phyloP scores from a whole-genome alignment of 2,113 vertebrate species.

The Benthochromis sp. region DNA sequence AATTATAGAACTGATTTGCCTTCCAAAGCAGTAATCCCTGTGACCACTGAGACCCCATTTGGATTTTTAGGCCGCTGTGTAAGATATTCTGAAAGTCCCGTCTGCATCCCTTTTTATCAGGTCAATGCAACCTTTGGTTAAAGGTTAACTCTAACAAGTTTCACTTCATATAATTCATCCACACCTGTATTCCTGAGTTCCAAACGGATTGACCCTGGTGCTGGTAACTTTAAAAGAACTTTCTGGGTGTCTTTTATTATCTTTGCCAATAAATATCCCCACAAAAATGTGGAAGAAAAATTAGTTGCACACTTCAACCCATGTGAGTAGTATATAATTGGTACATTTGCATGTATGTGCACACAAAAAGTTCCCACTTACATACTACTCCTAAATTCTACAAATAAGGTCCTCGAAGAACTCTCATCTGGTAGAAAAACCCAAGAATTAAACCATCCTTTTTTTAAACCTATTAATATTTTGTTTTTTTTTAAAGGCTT shows the following conservation, averaged over 20 bases:
- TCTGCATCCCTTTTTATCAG: background rate
- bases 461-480: background rate
- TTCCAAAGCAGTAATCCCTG: background rate
- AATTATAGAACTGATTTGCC: background rate
- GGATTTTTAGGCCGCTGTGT: background rate
- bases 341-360: background rate
- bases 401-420: background rate
- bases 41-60: background rate
- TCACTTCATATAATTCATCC: background rate
- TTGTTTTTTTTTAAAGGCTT: background rate
- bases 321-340: background rate
- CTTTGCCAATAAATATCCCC: background rate
- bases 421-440: background rate
- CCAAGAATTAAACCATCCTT: background rate
- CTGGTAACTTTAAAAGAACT: background rate
- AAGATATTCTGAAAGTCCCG: background rate
- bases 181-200: background rate
- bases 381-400: background rate
- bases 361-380: background rate
- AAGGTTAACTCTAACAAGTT: background rate
- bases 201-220: background rate
- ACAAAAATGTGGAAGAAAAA: background rate
- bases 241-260: background rate
- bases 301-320: rapidly evolving
- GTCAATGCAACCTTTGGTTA: background rate